Base-by-base conservation (phyloP, 2,888 invertebrate genomes). In the Pantelozetes paolii region DNA sequence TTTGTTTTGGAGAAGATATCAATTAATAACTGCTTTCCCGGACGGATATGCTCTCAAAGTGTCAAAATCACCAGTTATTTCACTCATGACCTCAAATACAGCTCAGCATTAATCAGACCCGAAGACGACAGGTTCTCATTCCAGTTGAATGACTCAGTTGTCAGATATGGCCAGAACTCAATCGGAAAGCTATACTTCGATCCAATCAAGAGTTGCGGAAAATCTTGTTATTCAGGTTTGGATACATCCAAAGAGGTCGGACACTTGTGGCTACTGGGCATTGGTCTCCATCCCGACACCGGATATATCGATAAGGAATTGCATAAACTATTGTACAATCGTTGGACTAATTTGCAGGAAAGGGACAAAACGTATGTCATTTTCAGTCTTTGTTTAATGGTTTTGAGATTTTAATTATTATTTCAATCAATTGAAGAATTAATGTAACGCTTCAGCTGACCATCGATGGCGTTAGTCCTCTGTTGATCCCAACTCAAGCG, bases 11-110 rank as follows among this genome's bases (percentile, higher is more conserved):
- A 87, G 79, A 85, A 86, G 79, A 83, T 92, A 42, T 84, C 88
- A 71, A 89, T 92, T 81, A 87, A 88, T 77, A 88, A 89, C 81
- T 90, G 90, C 80, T 92, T 91, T 85, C 92, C 91, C 76, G 90
- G 72, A 1, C 42, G 74, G 36, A 73, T 74, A 15, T 71, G 62
- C 13, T 59, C 70, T 0, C 70, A 70, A 62, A 71, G 23, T 26
- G 62, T 74, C 40, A 48, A 28, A 45, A 40, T 72, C 5, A 72
- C 57, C 42, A 67, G 71, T 42, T 70, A 64, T 67, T 74, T 54
- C 71, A 71, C 71, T 18, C 45, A 48, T 30, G 40, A 50, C 18
- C 45, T 72, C 50, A 73, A 59, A 48, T 50, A 74, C 36, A 75
- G 73, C 28, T 62, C 73, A 26, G 54, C 54, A 3, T 40, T 72